Conservation (phyloP, 1,140 invertebrate species). For the Lasioglossum albipes region DNA sequence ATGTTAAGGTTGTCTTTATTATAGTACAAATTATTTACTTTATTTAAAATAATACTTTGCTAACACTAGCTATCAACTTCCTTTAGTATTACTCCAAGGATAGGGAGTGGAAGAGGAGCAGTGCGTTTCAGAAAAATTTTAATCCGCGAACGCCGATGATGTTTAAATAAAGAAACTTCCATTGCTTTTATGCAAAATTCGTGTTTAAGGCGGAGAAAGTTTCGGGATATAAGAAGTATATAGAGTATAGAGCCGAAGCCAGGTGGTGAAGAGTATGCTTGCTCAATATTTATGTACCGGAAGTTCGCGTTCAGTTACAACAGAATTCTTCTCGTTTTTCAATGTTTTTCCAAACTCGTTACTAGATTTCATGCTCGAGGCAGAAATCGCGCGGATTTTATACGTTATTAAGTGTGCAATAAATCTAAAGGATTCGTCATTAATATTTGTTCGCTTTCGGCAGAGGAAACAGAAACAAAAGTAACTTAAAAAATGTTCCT, state of each 20-base stretch:
- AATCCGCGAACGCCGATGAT: constrained; percentile 43
- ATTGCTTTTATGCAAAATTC: constrained; percentile 53
- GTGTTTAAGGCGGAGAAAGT: constrained; percentile 43
- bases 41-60: no score
- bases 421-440: no score
- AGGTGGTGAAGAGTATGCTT: constrained; percentile 50
- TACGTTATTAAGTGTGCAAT: no score
- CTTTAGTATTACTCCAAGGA: background rate
- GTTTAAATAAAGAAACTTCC: constrained; percentile 59
- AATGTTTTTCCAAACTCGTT: constrained; percentile 49
- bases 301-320: constrained; percentile 41
- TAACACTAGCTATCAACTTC: background rate
- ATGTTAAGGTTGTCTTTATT: no score
- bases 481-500: no score
- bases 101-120: background rate
- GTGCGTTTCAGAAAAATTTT: constrained; percentile 48
- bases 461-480: no score
- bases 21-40: no score
- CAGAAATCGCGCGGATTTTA: no score
- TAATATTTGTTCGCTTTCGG: no score
- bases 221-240: constrained; percentile 52
- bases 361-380: constrained; percentile 20
- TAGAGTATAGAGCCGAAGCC: constrained; percentile 32
- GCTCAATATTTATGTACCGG: constrained; percentile 55
- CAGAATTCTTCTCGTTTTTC: constrained; percentile 10